A percentile compares a stretch with the other conserved stretches of the same genome.
These are phyloP conservation scores for Anarhynchus alexandrinus DNA, from an alignment of 2,113 vertebrate species.

Conservation along the genomic window DNA sequence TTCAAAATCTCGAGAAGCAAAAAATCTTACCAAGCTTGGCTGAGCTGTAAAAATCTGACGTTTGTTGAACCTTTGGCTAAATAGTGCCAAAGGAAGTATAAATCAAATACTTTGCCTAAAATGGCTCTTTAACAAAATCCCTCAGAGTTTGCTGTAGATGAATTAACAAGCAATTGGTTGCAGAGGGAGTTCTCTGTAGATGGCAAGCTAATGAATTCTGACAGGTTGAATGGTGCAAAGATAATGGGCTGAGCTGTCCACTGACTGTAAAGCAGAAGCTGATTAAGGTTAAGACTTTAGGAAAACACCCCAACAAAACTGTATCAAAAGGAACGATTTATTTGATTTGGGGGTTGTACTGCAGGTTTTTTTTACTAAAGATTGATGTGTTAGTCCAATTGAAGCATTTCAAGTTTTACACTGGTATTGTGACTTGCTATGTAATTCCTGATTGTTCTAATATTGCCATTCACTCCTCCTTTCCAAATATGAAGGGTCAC, in stretches of 20 bases:
- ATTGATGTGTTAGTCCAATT: not conserved
- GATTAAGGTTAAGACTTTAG: conserved; percentile 35
- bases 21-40: not conserved
- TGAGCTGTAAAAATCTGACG: conserved; percentile 28
- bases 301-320: conserved; percentile 8
- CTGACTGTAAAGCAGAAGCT: conserved; percentile 65
- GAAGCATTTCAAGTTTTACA: not conserved
- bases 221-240: conserved; percentile 69
- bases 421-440: not conserved
- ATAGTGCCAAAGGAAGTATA: conserved; percentile 56
- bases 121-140: conserved; percentile 59
- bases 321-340: not conserved
- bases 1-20: not conserved
- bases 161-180: conserved; percentile 59
- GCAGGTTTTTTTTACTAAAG: not conserved
- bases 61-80: conserved; percentile 48
- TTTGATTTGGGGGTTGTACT: not conserved
- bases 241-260: conserved; percentile 65
- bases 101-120: conserved; percentile 56
- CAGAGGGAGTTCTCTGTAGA: conserved; percentile 50
- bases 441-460: not conserved
- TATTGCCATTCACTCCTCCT: not conserved
- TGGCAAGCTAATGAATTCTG: conserved; percentile 67
- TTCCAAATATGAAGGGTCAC: not conserved
- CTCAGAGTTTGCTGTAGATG: conserved; percentile 33